A percentile compares a stretch with the other conserved stretches of the same genome.
Conservation (phyloP, 2,888 invertebrate species). For the Ormia ochracea region DNA sequence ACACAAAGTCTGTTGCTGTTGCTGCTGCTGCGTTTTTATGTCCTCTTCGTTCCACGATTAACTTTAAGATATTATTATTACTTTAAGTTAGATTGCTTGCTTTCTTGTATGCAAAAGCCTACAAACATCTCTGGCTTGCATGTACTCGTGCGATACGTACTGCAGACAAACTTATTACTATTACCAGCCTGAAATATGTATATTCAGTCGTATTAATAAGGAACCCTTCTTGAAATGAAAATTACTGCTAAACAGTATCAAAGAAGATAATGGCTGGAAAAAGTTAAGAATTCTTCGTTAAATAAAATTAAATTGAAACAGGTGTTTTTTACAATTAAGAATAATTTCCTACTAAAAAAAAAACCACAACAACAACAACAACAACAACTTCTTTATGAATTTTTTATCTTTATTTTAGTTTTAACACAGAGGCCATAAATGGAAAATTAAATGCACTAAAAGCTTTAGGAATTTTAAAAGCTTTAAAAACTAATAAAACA, state of each 20-base stretch:
- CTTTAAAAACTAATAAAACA: no score
- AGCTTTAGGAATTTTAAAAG: no score
- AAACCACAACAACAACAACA: no score
- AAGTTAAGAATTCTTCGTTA: conserved; percentile 19
- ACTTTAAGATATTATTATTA: conserved; percentile 60
- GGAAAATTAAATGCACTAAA: no score
- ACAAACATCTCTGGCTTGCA: background rate
- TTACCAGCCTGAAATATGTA: conserved; percentile 29
- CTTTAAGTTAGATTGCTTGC: conserved; percentile 33
- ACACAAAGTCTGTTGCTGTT: background rate
- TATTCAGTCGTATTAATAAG: conserved; percentile 9
- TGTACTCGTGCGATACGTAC: no score
- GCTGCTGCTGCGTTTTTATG: background rate
- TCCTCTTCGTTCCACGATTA: conserved; percentile 39
- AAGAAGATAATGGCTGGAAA: conserved; percentile 22
- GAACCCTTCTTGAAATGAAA: conserved; percentile 31
- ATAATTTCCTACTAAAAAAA: background rate
- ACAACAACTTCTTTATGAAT: background rate
- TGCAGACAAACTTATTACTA: conserved; percentile 29
- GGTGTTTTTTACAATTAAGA: conserved; percentile 36
- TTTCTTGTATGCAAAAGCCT: conserved; percentile 11
- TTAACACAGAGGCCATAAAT: no score
- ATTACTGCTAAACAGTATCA: conserved; percentile 13
- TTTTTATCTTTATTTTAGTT: background rate
- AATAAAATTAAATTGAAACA: conserved; percentile 39